These are phyloP conservation scores for Eidolon helvum DNA, from an alignment of 2,113 vertebrate species.

Conservation along the genomic window DNA sequence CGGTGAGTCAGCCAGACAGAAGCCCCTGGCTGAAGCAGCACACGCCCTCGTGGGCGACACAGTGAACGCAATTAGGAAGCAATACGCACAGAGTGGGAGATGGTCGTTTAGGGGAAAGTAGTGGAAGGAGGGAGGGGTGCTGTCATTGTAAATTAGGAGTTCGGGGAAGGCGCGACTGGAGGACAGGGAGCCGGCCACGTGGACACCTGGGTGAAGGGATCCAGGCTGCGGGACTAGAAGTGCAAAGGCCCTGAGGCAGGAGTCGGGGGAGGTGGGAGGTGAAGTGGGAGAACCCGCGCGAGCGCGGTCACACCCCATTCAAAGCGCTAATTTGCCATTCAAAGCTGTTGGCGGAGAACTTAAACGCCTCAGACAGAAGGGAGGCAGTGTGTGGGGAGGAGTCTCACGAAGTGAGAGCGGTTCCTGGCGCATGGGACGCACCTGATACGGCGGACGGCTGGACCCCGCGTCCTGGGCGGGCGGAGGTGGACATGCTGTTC, in stretches of 20 bases:
- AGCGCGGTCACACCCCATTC: neutral
- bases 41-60: too few relatives aligned
- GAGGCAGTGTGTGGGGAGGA: fast-evolving
- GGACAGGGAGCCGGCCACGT: neutral
- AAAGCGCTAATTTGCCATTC: neutral
- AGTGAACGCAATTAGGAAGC: neutral
- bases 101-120: neutral
- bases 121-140: neutral
- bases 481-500: neutral
- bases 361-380: neutral
- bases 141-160: neutral
- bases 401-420: neutral
- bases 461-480: neutral
- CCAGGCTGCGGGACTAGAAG: neutral
- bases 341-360: too few relatives aligned
- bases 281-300: too few relatives aligned
- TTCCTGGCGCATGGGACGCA: neutral
- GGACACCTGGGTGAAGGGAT: neutral
- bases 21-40: neutral
- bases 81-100: neutral
- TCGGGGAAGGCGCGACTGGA: neutral
- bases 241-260: neutral
- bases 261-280: neutral
- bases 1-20: neutral
- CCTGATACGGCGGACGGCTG: neutral